phyloP scores from a whole-genome alignment of 35 echinoderm and acorn worm genomes.

The Hemicentrotus pulcherrimus region DNA sequence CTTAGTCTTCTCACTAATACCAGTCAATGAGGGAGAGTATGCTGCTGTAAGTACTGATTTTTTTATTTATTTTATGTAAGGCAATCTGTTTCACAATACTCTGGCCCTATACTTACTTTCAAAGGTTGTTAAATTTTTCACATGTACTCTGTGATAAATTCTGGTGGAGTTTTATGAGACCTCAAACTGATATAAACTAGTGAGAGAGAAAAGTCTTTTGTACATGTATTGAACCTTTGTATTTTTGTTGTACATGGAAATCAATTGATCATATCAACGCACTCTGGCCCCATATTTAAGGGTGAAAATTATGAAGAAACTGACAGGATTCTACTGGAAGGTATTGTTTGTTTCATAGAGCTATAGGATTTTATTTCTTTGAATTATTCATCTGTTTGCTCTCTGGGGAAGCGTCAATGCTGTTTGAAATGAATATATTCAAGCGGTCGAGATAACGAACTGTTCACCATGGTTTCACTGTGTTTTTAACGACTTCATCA shows the following conservation, averaged over 20 bases:
- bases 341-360: no score
- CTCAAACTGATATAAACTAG: neutral
- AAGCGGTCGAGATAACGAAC: neutral
- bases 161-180: neutral
- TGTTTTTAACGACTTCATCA: neutral
- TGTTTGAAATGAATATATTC: neutral
- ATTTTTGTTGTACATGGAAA: no score
- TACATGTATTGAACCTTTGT: no score
- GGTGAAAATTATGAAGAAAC: no score
- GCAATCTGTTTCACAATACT: neutral
- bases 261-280: no score
- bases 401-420: neutral
- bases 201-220: neutral
- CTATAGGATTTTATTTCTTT: no score
- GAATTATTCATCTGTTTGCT: no score
- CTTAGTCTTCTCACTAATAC: conserved; percentile 69
- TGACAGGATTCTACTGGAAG: no score
- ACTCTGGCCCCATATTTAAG: no score
- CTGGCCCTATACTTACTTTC: no score
- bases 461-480: neutral
- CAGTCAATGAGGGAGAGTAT: conserved; percentile 50
- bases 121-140: no score
- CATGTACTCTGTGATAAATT: no score
- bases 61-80: neutral
- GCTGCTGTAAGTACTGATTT: conserved; percentile 17